Base-by-base conservation (phyloP, 2,888 invertebrate genomes). In the Argyresthia goedartella region DNA sequence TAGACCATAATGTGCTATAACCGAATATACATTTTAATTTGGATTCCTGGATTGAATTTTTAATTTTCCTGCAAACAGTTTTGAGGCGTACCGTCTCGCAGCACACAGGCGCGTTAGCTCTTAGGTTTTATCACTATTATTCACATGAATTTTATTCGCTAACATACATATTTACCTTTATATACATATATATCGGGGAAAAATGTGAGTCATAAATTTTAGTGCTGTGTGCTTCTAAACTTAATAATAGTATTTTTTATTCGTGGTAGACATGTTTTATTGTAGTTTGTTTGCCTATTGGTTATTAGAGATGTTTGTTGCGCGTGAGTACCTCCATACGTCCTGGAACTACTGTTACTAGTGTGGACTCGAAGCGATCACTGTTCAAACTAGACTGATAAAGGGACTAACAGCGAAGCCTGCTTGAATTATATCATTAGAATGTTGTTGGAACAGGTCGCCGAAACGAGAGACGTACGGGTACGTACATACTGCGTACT, bases 1-100 rank as follows among this genome's bases (percentile, higher is more conserved):
- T 84, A 82, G 81, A 80, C 71, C 76, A 69, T 73, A 70, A 73
- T 76, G 84, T 84, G 84, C 84, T 84, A 81, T 81, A 81, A 76
- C 73, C 72, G 73, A 64, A 44, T 49, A 46, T 51, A 50, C 50
- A 50, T 45, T 50, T 45, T 46, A 41, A 45, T 50, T 36, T 48
- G 48, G 48, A 48, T 48, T 48, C 42, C 49, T 48, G 48, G 47
- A 43, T 39, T 47, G 42, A 42, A 34, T 52, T 33, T 14, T 42
- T 42, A 44, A 14, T 36, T 35, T n/a, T 45, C 35, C 16, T 25
- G 25, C 25, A 25, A 25, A 25, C 25, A 39, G n/a, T n/a, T n/a
- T 3, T 39, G 39, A 39, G 39, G 3, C n/a, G 49, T 49, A 9
- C n/a, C 36, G 9, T 14, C 36, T 36, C 13, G 35, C 34, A 36